phyloP scores from a whole-genome alignment of 2,888 invertebrate genomes.

The Schizotus pectinicornis region DNA sequence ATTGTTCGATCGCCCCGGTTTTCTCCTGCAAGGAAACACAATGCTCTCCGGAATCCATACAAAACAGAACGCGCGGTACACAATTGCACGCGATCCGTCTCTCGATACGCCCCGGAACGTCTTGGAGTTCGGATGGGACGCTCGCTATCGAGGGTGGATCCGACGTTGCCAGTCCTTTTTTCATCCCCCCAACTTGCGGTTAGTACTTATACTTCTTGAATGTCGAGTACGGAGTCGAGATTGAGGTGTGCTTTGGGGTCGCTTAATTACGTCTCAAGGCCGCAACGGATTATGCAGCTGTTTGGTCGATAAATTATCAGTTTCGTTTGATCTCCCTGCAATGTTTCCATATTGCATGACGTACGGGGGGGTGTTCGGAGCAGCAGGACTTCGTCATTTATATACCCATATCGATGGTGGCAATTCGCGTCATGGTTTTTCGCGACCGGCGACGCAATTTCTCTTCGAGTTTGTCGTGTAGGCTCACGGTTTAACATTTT shows the following conservation, averaged over 20 bases:
- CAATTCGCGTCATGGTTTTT: constrained; percentile 1
- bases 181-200: background rate
- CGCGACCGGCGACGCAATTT: constrained; percentile 5
- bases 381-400: background rate
- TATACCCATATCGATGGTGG: background rate
- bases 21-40: constrained; percentile 36
- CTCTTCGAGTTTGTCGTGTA: constrained; percentile 12
- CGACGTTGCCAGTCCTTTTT: too few species aligned
- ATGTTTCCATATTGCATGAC: background rate
- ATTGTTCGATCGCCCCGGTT: constrained; percentile 38
- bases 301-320: background rate
- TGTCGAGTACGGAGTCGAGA: background rate
- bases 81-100: constrained; percentile 35
- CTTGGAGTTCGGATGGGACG: too few species aligned
- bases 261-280: constrained; percentile 6
- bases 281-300: background rate
- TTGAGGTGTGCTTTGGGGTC: background rate
- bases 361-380: background rate
- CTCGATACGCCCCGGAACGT: constrained; percentile 7
- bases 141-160: too few species aligned
- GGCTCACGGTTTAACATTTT: constrained; percentile 18
- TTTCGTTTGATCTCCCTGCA: background rate
- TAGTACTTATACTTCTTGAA: background rate
- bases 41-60: constrained; percentile 40
- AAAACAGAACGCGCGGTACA: constrained; percentile 30